These are phyloP conservation scores for Motacilla alba DNA, from an alignment of 2,113 vertebrate genomes.

Conservation along the genomic window DNA sequence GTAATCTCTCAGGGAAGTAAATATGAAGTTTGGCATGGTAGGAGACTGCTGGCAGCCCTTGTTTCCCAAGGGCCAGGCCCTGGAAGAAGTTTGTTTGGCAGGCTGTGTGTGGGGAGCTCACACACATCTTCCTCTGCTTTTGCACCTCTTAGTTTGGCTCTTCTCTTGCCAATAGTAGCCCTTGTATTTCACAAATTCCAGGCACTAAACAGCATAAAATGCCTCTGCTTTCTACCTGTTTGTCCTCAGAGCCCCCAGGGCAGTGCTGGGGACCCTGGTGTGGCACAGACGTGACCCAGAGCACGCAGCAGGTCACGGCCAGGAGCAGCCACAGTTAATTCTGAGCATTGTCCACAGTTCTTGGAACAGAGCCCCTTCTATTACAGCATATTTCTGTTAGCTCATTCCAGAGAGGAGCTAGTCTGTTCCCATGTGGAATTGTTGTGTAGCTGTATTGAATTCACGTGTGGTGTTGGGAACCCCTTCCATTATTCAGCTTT, in stretches of 20 bases:
- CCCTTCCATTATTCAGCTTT: not conserved
- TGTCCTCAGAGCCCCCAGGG: not conserved
- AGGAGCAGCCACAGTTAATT: not conserved
- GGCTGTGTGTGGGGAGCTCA: not conserved
- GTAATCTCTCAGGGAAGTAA: not conserved
- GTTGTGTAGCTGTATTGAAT: not conserved
- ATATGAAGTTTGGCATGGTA: not conserved
- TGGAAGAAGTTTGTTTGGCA: not conserved
- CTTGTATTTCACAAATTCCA: not conserved
- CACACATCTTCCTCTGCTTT: not conserved
- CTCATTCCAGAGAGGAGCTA: not conserved
- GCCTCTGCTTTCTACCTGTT: not conserved
- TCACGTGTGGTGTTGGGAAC: not conserved
- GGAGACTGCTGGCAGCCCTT: not conserved
- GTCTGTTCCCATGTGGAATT: not conserved
- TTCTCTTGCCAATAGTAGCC: not conserved
- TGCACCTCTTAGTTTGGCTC: not conserved
- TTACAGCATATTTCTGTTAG: not conserved
- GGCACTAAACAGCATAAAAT: not conserved
- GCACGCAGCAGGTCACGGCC: not conserved
- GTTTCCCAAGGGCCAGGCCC: not conserved
- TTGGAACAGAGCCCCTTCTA: conserved; percentile 32
- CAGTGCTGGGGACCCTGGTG: not conserved
- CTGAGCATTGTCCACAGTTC: not conserved
- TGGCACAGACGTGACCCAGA: not conserved